Conservation (phyloP, 2,888 invertebrate species). For the Uropetala carovei region DNA sequence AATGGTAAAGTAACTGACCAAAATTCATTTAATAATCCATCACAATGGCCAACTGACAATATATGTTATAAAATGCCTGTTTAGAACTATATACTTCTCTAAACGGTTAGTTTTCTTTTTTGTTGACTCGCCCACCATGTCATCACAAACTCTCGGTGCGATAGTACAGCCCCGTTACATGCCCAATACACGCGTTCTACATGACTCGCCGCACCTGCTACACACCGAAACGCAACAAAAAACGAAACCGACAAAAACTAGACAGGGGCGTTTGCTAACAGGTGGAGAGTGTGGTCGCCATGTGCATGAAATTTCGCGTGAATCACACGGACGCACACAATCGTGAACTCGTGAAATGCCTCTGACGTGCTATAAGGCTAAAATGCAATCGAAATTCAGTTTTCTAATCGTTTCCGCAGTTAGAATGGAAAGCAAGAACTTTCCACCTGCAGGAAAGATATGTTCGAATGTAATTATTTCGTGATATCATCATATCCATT, state of each 20-base stretch:
- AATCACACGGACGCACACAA: neutral
- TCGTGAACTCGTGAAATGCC: neutral
- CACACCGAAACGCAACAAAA: neutral
- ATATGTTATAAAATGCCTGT: too few relatives aligned
- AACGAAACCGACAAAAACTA: neutral
- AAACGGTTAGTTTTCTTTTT: too few relatives aligned
- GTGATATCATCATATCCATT: too few relatives aligned
- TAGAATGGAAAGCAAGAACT: too few relatives aligned
- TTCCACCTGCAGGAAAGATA: too few relatives aligned
- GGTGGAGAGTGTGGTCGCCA: neutral
- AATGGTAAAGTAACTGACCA: too few relatives aligned
- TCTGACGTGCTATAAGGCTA: neutral
- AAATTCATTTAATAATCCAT: too few relatives aligned
- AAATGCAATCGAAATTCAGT: neutral
- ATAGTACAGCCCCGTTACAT: neutral
- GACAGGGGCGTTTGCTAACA: neutral
- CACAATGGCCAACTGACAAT: too few relatives aligned
- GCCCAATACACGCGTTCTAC: neutral
- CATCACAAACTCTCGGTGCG: neutral
- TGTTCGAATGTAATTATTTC: too few relatives aligned
- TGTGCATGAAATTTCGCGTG: neutral
- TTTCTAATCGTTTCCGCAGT: neutral
- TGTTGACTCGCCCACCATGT: neutral
- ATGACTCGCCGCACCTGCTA: neutral
- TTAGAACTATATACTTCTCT: too few relatives aligned